Evolutionary conservation across 2,113 vertebrate species (phyloP).

Genomic region (Falcunculus frontatus): DNA sequence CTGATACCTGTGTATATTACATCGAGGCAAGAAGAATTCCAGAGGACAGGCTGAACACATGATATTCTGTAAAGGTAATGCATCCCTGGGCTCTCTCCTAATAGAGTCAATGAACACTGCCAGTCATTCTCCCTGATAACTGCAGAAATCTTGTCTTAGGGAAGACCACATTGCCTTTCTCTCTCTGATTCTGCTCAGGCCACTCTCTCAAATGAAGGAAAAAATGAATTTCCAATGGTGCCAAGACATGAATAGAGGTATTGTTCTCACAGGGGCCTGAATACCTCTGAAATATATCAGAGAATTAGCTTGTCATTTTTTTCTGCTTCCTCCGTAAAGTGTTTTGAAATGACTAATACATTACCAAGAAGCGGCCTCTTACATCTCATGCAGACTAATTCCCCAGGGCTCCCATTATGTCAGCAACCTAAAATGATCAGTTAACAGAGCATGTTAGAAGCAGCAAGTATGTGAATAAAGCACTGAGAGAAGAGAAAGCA

Average conservation of each 20-base stretch:
- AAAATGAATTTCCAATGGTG: constrained; percentile 31
- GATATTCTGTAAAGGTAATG: background rate
- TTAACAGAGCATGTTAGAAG: constrained; percentile 26
- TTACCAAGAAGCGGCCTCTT: constrained; percentile 52
- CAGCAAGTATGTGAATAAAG: background rate
- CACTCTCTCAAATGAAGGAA: constrained; percentile 22
- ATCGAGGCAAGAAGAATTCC: background rate
- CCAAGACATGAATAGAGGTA: constrained; percentile 57
- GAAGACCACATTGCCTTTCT: background rate
- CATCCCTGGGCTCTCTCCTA: background rate
- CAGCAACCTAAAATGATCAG: constrained; percentile 43
- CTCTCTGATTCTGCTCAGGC: background rate
- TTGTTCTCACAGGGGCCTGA: constrained; percentile 53
- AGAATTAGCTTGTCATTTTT: constrained; percentile 43
- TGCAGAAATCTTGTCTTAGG: constrained; percentile 36
- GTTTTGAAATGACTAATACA: constrained; percentile 64
- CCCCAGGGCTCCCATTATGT: constrained; percentile 14
- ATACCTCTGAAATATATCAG: constrained; percentile 44
- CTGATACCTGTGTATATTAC: background rate
- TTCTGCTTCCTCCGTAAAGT: constrained; percentile 32
- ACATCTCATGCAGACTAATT: constrained; percentile 39
- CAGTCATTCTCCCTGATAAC: background rate
- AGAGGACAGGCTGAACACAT: background rate
- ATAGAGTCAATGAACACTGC: background rate
- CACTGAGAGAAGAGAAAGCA: background rate